phyloP scores from a whole-genome alignment of 2,797 vertebrate genomes.

The Bradypus variegatus region DNA sequence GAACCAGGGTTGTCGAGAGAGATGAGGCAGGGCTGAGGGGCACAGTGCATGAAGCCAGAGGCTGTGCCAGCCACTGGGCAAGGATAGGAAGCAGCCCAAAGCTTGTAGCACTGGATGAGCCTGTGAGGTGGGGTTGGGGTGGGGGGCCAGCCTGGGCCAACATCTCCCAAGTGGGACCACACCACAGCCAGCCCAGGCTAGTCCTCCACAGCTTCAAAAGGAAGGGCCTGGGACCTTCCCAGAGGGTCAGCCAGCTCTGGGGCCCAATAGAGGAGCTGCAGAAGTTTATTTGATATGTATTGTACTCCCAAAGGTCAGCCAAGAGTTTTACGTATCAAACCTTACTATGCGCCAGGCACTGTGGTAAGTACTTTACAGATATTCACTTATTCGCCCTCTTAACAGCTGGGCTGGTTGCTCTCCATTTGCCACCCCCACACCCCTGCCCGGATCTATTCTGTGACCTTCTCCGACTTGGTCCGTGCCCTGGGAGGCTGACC shows the following conservation, averaged over 20 bases:
- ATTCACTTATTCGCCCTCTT: not conserved
- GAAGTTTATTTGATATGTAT: not conserved
- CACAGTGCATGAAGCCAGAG: not conserved
- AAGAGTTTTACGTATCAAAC: not conserved
- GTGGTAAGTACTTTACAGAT: not conserved
- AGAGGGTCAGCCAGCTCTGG: not conserved
- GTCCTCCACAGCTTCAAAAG: not conserved
- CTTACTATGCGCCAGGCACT: not conserved
- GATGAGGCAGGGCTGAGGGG: not conserved
- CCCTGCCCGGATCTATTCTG: not conserved
- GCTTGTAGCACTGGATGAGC: not conserved
- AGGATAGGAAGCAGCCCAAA: not conserved
- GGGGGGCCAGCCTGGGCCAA: not conserved
- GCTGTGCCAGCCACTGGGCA: not conserved
- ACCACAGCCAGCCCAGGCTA: not conserved
- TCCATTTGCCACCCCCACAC: not conserved
- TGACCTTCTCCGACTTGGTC: not conserved
- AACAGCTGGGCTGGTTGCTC: not conserved
- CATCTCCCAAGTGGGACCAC: not conserved
- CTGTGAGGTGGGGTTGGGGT: not conserved
- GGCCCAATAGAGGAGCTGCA: not conserved
- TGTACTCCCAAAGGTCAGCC: not conserved
- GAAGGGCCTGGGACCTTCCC: not conserved
- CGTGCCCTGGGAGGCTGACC: not conserved
- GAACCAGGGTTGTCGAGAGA: not conserved